Conservation (phyloP, 92 coral and sea anemone species). For the Epizoanthus stellaris region DNA sequence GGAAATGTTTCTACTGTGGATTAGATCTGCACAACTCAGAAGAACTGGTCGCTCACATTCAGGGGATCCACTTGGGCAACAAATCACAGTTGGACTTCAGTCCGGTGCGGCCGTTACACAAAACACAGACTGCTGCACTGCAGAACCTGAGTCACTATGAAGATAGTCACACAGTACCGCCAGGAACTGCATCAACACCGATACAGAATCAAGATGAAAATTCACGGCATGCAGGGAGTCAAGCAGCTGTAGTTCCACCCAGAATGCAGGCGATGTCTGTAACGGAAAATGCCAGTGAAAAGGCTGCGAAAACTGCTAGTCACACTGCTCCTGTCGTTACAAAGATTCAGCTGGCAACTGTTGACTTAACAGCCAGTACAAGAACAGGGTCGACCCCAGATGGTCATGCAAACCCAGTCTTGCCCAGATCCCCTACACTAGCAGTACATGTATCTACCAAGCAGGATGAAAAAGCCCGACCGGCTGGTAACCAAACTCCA, state of each 20-base stretch:
- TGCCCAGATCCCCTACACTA: neutral
- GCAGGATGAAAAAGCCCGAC: neutral
- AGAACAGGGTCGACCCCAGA: neutral
- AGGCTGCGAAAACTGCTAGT: neutral
- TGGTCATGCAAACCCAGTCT: neutral
- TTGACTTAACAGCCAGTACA: neutral
- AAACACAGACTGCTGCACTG: neutral
- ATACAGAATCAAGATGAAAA: neutral
- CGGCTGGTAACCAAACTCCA: neutral
- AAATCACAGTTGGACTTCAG: neutral
- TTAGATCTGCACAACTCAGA: slow-evolving; percentile 14
- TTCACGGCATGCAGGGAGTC: neutral
- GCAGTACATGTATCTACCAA: neutral
- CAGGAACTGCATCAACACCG: neutral
- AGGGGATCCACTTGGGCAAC: neutral
- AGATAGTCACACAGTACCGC: neutral
- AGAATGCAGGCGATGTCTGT: neutral
- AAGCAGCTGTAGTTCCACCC: neutral
- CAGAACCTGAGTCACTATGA: neutral
- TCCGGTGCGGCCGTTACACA: neutral
- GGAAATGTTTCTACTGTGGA: slow-evolving; percentile 31
- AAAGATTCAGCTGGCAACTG: neutral
- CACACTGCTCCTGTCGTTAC: neutral
- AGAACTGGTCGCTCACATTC: slow-evolving; percentile 5
- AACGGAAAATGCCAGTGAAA: too few species aligned